Conservation (phyloP, 2,113 vertebrate species). For the Morone chrysops region DNA sequence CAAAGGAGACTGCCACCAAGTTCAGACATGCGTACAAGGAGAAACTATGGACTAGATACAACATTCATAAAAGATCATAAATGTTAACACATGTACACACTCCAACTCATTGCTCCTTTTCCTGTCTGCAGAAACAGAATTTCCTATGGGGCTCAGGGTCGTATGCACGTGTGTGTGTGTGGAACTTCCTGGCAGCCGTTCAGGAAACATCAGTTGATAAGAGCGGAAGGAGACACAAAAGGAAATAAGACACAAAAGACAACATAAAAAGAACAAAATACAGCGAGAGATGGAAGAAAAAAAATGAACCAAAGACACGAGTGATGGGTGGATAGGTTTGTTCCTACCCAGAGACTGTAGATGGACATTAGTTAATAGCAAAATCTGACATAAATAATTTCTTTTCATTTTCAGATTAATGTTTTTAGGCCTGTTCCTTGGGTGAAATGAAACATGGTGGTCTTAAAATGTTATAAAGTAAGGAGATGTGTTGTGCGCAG, state of each 20-base stretch:
- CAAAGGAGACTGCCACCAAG: neutral
- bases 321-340: neutral
- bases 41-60: neutral
- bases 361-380: no score
- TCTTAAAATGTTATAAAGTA: neutral
- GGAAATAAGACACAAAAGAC: conserved; percentile 37
- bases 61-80: conserved; percentile 5
- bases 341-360: no score
- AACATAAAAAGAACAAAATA: conserved; percentile 32
- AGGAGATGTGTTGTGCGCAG: neutral
- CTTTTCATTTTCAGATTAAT: no score
- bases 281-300: conserved; percentile 8
- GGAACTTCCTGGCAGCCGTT: conserved; percentile 48
- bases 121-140: conserved; percentile 66
- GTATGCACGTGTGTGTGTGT: neutral
- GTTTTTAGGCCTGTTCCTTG: no score
- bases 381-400: no score
- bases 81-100: conserved; percentile 41
- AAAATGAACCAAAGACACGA: conserved; percentile 2
- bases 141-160: conserved; percentile 66
- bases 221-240: conserved; percentile 48
- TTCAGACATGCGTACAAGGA: conserved; percentile 40
- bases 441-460: neutral
- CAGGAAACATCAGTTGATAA: conserved; percentile 66
- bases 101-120: conserved; percentile 38